Percentiles rank a stretch among this genome's conserved stretches.
phyloP scores from a whole-genome alignment of 2,113 vertebrate species.

The Takifugu flavidus region DNA sequence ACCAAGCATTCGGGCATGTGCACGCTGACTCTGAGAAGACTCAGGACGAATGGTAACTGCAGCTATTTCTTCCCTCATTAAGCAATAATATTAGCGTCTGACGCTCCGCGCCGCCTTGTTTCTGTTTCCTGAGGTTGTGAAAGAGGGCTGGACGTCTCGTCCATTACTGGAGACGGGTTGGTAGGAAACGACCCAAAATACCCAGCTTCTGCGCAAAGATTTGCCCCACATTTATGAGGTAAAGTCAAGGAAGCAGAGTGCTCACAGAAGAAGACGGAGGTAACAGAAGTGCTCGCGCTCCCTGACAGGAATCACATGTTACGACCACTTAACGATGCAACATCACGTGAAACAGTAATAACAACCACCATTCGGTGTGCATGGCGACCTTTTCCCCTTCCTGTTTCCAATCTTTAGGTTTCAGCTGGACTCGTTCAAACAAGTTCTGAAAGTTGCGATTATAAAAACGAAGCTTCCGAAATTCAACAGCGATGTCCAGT shows the following conservation, averaged over 20 bases:
- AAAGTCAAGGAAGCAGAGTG: slow-evolving; percentile 29
- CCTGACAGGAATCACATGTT: no score
- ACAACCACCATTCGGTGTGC: background rate
- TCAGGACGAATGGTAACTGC: slow-evolving; percentile 51
- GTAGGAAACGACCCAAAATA: slow-evolving; percentile 31
- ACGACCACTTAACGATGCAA: no score
- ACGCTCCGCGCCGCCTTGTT: slow-evolving; percentile 47
- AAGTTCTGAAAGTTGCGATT: no score
- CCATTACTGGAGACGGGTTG: slow-evolving; percentile 41
- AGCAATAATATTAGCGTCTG: slow-evolving; percentile 51
- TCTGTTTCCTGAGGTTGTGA: slow-evolving; percentile 42
- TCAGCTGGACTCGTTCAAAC: background rate
- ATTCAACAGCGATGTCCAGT: no score
- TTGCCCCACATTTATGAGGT: slow-evolving; percentile 39
- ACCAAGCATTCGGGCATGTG: background rate
- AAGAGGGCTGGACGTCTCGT: slow-evolving; percentile 26
- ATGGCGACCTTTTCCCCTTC: background rate
- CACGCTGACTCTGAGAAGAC: slow-evolving; percentile 25
- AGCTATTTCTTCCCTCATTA: slow-evolving; percentile 63
- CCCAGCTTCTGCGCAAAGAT: slow-evolving; percentile 34
- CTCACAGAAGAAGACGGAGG: slow-evolving; percentile 30
- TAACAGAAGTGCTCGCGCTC: slow-evolving; percentile 6
- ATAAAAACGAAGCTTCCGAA: no score
- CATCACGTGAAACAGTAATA: background rate
- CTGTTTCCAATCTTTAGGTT: background rate